Base-by-base conservation (phyloP, 1,140 invertebrate genomes). In the Cryptotermes secundus region DNA sequence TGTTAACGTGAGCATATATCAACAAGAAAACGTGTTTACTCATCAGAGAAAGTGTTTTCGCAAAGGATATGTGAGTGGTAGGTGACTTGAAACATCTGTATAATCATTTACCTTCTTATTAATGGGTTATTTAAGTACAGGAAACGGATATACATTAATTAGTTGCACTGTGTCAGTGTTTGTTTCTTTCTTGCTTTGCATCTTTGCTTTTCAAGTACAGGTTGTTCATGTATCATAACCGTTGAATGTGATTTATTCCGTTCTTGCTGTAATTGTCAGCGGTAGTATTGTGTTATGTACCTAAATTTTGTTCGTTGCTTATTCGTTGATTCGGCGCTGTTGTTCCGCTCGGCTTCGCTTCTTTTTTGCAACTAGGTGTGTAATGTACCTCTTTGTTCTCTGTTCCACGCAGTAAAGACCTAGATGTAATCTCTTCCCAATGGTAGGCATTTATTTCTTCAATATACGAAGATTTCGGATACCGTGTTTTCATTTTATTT, bases 261-360 rank as follows among this genome's bases (percentile, higher is more conserved):
- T 72, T 72, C 26, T 72, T 72, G 59, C 26, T n/a, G 6, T 26
- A 72, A 72, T 16, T 7, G 26, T 31, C 16, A 3, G 59, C 59
- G 4, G 59, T 31, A 72, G 26, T 72, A 72, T 72, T 72, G 59
- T 72, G n/a, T 72, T 72, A n/a, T 26, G n/a, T 72, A 72, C 59
- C 59, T 72, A 72, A 72, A 72, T 72, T 72, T n/a, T 26, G 59
- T 72, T 72, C 59, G 26, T 9, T 72, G 59, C 59, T 72, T 72
- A n/a, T 72, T 72, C 59, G 53, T 59, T 59, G 53, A 26, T 59
- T 59, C 19, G 59, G 59, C 59, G 59, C 59, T 72, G 59, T n/a
- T 72, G 59, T 72, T 72, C 59, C 59, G 59, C 59, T 72, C 59
- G n/a, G 59, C 59, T 72, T 31, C 59, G 59, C 0, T 72, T 72